Evolutionary conservation across 2,888 invertebrate species (phyloP).

Genomic region (Chrysolina americana): DNA sequence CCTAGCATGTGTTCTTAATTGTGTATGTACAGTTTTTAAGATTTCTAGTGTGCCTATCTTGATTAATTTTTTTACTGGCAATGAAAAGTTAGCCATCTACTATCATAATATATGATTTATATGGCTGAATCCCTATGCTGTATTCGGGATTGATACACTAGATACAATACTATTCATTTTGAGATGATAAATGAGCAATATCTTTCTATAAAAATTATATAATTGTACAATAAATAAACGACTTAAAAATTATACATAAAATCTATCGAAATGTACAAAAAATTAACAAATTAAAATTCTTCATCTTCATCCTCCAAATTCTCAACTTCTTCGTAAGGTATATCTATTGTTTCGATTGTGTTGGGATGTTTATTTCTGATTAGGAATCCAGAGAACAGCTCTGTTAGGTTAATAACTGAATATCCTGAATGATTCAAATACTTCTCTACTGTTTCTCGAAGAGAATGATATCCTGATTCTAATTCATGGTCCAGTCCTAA

Average conservation of each 20-base stretch:
- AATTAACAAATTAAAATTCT: slow-evolving; percentile 22
- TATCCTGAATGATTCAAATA: slow-evolving; percentile 79
- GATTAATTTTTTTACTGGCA: too few species aligned
- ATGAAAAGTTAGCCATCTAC: too few species aligned
- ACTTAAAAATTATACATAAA: slow-evolving; percentile 12
- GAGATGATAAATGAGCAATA: not conserved
- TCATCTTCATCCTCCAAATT: slow-evolving; percentile 28
- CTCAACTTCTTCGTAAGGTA: slow-evolving; percentile 3
- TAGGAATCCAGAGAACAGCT: slow-evolving; percentile 67
- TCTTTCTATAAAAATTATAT: not conserved
- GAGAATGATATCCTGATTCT: slow-evolving; percentile 73
- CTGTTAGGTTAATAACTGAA: slow-evolving; percentile 76
- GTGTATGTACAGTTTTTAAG: too few species aligned
- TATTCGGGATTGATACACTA: too few species aligned
- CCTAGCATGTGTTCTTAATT: too few species aligned
- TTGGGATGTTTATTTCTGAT: slow-evolving; percentile 23
- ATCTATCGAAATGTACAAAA: not conserved
- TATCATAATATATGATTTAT: too few species aligned
- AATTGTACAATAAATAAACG: slow-evolving; percentile 12
- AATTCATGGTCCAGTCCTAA: slow-evolving; percentile 73
- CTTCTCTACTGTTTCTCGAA: slow-evolving; percentile 79
- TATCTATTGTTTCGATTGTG: slow-evolving; percentile 3
- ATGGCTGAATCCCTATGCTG: too few species aligned
- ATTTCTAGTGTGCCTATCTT: too few species aligned
- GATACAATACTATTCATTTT: too few species aligned